These are phyloP conservation scores for Scatophagus argus DNA, from an alignment of 2,113 vertebrate species.

Conservation along the genomic window DNA sequence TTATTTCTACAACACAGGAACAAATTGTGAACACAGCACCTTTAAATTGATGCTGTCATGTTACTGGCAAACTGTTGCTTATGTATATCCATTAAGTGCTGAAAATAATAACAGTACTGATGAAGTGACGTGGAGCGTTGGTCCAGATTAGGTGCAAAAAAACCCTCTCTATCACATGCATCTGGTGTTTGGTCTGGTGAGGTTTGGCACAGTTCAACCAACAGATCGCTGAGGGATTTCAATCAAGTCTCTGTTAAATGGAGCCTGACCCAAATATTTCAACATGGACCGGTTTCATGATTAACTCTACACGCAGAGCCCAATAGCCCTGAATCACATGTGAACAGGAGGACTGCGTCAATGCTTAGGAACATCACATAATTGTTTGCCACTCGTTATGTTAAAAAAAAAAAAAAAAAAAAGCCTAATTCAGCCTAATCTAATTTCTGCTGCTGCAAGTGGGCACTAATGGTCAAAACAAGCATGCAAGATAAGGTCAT, in stretches of 20 bases:
- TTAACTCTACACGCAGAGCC: background rate
- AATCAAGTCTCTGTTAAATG: slow-evolving; percentile 33
- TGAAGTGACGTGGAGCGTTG: background rate
- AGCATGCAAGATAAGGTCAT: background rate
- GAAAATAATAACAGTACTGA: slow-evolving; percentile 15
- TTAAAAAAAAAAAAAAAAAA: no score
- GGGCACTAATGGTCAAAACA: slow-evolving; percentile 36
- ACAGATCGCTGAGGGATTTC: slow-evolving; percentile 24
- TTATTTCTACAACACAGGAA: no score
- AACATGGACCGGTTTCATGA: slow-evolving; percentile 37
- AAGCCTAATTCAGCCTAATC: slow-evolving; percentile 36
- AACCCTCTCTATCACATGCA: background rate
- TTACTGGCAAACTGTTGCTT: no score
- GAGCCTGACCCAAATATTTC: slow-evolving; percentile 20
- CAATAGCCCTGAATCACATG: background rate
- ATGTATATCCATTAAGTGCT: no score
- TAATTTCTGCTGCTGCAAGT: slow-evolving; percentile 56
- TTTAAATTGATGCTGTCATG: no score
- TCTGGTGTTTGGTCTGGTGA: slow-evolving; percentile 16
- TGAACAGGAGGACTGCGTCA: slow-evolving; percentile 26
- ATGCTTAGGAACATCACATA: slow-evolving; percentile 48
- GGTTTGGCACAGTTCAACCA: slow-evolving; percentile 28
- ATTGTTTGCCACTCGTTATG: slow-evolving; percentile 53
- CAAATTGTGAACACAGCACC: no score
- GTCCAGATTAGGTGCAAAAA: background rate